phyloP scores from a whole-genome alignment of 2,797 vertebrate species.

The Pseudocheirus occidentalis region DNA sequence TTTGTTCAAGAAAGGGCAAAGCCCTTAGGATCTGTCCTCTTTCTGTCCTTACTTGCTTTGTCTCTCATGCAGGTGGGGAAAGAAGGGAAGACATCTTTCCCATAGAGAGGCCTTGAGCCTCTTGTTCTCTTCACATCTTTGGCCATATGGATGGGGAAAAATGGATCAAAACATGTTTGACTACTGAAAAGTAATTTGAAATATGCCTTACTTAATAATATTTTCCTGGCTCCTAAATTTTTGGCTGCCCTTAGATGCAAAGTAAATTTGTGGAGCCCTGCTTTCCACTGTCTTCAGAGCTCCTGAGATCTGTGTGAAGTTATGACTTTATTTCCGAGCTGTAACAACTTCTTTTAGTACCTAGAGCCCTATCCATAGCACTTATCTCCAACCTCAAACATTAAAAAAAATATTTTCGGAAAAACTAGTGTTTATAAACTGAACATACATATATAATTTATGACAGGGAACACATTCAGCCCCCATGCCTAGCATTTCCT shows the following conservation, averaged over 20 bases:
- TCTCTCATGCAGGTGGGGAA: background rate
- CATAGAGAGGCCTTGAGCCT: background rate
- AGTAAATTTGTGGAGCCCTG: background rate
- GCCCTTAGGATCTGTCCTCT: background rate
- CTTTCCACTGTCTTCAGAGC: background rate
- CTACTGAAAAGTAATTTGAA: background rate
- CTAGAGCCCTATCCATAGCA: background rate
- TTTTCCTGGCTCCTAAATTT: background rate
- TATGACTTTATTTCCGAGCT: slow-evolving; percentile 12
- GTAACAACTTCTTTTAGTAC: background rate
- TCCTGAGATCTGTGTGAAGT: background rate
- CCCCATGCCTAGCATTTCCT: background rate
- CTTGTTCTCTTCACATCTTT: background rate
- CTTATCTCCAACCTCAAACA: background rate
- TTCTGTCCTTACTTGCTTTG: background rate
- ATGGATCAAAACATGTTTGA: accelerated
- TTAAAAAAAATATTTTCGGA: background rate
- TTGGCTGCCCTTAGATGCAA: background rate
- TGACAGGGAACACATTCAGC: background rate
- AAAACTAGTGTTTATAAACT: background rate
- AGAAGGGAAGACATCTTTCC: background rate
- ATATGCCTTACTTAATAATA: background rate
- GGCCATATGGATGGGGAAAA: background rate
- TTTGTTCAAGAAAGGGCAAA: background rate
- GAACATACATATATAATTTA: background rate